A percentile compares a stretch with the other conserved stretches of the same genome.
phyloP scores from a whole-genome alignment of 2,113 vertebrate genomes.

The Nicator chloris region DNA sequence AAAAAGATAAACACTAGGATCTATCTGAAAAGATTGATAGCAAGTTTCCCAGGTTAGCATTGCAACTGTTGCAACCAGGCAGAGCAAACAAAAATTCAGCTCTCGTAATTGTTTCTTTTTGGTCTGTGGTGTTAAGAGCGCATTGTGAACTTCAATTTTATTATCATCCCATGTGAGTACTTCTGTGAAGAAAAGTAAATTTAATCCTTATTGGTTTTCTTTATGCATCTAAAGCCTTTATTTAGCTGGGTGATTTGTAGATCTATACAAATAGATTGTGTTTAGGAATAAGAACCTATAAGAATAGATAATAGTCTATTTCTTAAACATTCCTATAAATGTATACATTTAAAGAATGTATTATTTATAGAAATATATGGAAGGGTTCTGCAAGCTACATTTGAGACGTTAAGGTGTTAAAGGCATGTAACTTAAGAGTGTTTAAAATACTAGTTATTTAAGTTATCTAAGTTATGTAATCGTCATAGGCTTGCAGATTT shows the following conservation, averaged over 20 bases:
- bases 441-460: background rate
- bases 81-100: background rate
- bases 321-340: background rate
- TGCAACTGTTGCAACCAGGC: background rate
- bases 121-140: background rate
- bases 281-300: background rate
- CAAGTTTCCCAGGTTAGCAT: background rate
- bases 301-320: background rate
- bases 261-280: background rate
- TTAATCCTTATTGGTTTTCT: background rate
- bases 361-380: background rate
- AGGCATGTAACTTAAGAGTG: background rate
- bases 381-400: background rate
- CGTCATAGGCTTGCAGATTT: background rate
- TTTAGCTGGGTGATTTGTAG: background rate
- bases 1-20: background rate
- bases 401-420: background rate
- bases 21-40: background rate
- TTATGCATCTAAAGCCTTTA: background rate
- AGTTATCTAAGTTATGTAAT: background rate
- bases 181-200: background rate
- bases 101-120: background rate
- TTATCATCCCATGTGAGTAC: background rate
- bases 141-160: background rate
- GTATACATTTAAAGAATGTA: background rate